A percentile compares a stretch with the other conserved stretches of the same genome.
phyloP scores from a whole-genome alignment of 1,140 invertebrate genomes.

The Battus philenor region DNA sequence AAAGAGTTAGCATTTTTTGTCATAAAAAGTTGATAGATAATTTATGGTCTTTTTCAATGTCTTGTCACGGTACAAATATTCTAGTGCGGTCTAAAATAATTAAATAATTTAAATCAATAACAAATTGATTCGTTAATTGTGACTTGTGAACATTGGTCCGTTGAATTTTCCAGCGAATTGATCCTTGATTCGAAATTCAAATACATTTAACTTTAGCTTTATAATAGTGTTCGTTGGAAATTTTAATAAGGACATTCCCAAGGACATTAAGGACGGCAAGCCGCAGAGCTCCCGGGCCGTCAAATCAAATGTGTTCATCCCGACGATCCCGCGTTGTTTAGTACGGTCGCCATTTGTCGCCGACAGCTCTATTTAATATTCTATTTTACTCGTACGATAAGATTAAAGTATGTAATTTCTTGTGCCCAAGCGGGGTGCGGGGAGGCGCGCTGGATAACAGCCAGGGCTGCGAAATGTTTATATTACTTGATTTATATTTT shows the following conservation, averaged over 20 bases:
- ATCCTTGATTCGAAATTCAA: too few species aligned
- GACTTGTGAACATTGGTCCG: too few species aligned
- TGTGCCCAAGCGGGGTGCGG: constrained; percentile 50
- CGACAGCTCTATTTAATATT: constrained; percentile 69
- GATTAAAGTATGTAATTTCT: constrained; percentile 76
- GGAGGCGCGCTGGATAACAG: constrained; percentile 45
- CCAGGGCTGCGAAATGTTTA: constrained; percentile 36
- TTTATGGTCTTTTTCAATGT: too few species aligned
- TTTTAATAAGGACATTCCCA: constrained; percentile 34
- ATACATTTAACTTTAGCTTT: too few species aligned
- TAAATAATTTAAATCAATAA: too few species aligned
- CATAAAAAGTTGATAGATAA: too few species aligned
- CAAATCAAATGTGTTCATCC: constrained; percentile 60
- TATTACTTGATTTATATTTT: neutral
- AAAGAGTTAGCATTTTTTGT: too few species aligned
- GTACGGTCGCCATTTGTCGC: constrained; percentile 58
- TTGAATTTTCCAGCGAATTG: too few species aligned
- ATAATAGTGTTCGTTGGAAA: neutral
- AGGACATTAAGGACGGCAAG: constrained; percentile 17
- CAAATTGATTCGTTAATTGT: too few species aligned
- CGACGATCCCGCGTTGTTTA: constrained; percentile 40
- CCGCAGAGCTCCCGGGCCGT: constrained; percentile 23
- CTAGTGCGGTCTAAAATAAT: too few species aligned
- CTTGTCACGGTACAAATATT: too few species aligned
- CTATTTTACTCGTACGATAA: constrained; percentile 71